phyloP scores from a whole-genome alignment of 2,797 vertebrate genomes.

The Falco novaeseelandiae region DNA sequence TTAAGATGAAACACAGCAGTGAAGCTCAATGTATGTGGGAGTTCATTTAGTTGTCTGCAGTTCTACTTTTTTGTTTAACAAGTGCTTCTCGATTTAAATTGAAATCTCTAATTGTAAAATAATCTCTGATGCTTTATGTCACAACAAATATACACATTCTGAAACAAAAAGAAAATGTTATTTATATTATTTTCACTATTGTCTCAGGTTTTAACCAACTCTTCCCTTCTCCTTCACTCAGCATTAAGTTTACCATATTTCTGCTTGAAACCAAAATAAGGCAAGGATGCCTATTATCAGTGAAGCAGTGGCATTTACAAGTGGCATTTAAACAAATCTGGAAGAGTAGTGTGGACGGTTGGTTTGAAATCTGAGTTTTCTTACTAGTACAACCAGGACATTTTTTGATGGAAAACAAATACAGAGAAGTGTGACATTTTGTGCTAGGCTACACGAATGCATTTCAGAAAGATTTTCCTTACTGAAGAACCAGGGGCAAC shows the following conservation, averaged over 20 bases:
- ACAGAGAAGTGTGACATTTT: background rate
- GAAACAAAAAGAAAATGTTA: background rate
- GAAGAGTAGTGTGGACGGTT: background rate
- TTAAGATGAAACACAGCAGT: background rate
- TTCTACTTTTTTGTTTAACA: background rate
- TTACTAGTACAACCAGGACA: background rate
- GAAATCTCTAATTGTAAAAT: constrained; percentile 16
- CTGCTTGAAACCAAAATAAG: background rate
- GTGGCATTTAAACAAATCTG: background rate
- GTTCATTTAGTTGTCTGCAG: background rate
- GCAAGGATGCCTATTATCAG: background rate
- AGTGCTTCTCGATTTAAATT: background rate
- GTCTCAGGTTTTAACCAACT: background rate
- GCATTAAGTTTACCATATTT: background rate
- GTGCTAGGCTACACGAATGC: background rate
- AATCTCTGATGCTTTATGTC: background rate
- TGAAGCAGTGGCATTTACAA: background rate
- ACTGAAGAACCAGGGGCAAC: background rate
- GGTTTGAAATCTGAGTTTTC: background rate
- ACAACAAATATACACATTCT: background rate
- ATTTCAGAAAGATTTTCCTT: background rate
- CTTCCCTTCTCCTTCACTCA: background rate
- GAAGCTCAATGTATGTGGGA: background rate
- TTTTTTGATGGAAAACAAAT: background rate
- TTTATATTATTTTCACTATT: background rate